Conservation (phyloP, 2,113 vertebrate species). For the Pleuronectes platessa region DNA sequence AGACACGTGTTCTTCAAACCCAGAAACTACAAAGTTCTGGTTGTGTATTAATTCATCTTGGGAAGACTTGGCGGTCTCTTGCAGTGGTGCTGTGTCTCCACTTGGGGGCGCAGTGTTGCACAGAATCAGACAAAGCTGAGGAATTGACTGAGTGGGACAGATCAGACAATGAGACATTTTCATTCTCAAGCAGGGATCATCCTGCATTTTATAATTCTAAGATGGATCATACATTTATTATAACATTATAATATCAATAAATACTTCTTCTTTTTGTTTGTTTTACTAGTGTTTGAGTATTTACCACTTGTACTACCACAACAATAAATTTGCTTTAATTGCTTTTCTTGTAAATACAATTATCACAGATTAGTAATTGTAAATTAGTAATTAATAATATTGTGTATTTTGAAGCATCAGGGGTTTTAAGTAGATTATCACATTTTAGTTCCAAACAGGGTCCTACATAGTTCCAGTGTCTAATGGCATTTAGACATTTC, state of each 20-base stretch:
- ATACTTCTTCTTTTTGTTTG: background rate
- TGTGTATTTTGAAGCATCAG: background rate
- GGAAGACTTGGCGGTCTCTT: background rate
- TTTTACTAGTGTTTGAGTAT: background rate
- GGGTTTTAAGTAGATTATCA: background rate
- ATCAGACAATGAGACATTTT: background rate
- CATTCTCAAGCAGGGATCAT: background rate
- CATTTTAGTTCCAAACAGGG: no score
- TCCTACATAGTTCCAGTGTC: no score
- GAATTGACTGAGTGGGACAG: background rate
- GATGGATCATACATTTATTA: background rate
- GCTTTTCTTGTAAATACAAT: no score
- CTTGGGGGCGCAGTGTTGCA: slow-evolving; percentile 57
- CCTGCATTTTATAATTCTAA: background rate
- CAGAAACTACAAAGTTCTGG: background rate
- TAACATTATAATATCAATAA: background rate
- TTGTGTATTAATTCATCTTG: background rate
- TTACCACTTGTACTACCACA: no score
- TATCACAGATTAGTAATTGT: no score
- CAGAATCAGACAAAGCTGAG: slow-evolving; percentile 19
- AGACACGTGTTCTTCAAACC: slow-evolving; percentile 7
- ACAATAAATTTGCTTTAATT: no score
- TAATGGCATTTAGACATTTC: no score
- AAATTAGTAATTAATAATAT: background rate
- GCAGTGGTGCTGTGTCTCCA: slow-evolving; percentile 30